phyloP scores from a whole-genome alignment of 2,797 vertebrate species.

The Chaetophractus vellerosus region DNA sequence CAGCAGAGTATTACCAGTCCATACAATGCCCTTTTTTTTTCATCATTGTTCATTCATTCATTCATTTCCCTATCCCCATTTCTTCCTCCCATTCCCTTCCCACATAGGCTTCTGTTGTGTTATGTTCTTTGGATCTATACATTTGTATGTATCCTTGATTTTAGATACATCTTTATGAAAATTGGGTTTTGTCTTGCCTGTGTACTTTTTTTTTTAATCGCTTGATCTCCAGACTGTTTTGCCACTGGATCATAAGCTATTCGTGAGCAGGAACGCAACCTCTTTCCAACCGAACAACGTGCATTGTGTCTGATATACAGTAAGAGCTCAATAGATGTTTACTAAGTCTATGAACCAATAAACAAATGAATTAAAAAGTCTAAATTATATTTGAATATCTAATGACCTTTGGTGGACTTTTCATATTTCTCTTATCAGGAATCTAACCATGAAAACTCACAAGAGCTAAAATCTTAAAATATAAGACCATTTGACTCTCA shows the following conservation, averaged over 20 bases:
- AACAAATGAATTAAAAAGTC: neutral
- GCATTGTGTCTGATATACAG: neutral
- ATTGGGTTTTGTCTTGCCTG: neutral
- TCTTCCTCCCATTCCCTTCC: neutral
- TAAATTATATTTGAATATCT: constrained; percentile 1
- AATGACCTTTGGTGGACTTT: neutral
- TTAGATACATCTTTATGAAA: neutral
- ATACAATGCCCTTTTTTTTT: neutral
- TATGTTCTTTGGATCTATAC: neutral
- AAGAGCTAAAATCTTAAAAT: neutral
- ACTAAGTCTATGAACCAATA: neutral
- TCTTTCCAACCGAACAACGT: neutral
- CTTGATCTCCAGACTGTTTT: neutral
- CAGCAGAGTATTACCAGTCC: neutral
- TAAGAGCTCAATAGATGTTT: neutral
- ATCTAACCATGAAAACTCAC: neutral
- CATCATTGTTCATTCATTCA: neutral
- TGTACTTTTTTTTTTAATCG: neutral
- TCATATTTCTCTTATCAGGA: neutral
- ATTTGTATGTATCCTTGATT: neutral
- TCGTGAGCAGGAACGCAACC: neutral
- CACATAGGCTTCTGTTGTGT: neutral
- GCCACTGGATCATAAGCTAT: neutral
- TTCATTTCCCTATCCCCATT: neutral
- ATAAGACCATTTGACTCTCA: neutral